Conservation (phyloP, 2,888 invertebrate genomes). For the Saturnia pavonia region DNA sequence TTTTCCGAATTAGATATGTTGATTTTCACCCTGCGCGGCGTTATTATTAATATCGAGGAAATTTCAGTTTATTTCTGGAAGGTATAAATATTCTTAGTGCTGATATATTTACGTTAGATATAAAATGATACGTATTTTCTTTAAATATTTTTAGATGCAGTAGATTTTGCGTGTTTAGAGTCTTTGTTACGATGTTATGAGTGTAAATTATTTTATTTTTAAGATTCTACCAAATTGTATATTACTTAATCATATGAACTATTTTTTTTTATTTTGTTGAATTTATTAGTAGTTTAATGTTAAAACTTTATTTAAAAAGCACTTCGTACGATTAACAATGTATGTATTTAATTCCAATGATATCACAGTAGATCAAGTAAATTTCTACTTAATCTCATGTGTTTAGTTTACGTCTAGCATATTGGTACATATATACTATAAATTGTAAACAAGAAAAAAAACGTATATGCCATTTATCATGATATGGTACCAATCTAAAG, state of each 20-base stretch:
- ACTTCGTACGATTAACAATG: too few species aligned
- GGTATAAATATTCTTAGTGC: not conserved
- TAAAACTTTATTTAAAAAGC: too few species aligned
- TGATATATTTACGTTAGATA: not conserved
- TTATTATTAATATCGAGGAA: not conserved
- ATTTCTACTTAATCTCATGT: too few species aligned
- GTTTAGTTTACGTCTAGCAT: too few species aligned
- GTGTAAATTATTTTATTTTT: not conserved
- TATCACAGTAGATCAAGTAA: too few species aligned
- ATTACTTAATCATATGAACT: not conserved
- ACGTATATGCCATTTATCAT: too few species aligned
- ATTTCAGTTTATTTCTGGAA: slow-evolving; percentile 4
- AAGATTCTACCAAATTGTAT: not conserved
- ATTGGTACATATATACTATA: too few species aligned
- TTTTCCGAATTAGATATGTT: not conserved
- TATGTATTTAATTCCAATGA: too few species aligned
- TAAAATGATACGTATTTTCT: not conserved
- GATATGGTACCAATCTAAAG: too few species aligned
- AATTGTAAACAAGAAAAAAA: too few species aligned
- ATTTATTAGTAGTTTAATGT: too few species aligned
- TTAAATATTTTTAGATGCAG: not conserved
- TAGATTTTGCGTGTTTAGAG: not conserved
- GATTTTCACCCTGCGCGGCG: not conserved
- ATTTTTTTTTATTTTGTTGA: not conserved
- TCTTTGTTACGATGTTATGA: not conserved